These are phyloP conservation scores for Nothocercus nigrocapillus DNA, from an alignment of 2,113 vertebrate genomes.

Conservation along the genomic window DNA sequence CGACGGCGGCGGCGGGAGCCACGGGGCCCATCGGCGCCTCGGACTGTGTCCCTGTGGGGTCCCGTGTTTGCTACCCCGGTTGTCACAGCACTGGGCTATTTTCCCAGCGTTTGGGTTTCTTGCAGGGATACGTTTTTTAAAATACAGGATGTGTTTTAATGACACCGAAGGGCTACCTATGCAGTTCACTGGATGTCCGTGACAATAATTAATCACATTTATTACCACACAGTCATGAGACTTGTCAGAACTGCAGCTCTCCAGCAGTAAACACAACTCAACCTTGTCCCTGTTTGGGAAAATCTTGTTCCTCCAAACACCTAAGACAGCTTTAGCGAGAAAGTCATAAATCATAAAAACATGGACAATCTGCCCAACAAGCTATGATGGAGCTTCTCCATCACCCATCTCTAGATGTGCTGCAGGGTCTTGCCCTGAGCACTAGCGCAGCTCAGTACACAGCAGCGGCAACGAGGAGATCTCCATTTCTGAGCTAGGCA, in stretches of 20 bases:
- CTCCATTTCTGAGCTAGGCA: background rate
- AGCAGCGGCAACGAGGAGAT: background rate
- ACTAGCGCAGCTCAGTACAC: background rate
- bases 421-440: accelerated
- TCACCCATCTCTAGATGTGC: background rate
- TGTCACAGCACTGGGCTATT: background rate
- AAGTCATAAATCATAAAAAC: conserved; percentile 57
- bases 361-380: conserved; percentile 16
- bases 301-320: background rate
- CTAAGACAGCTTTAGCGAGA: background rate
- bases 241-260: conserved; percentile 32
- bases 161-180: background rate
- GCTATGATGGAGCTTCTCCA: conserved; percentile 25
- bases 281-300: background rate
- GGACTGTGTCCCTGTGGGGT: background rate
- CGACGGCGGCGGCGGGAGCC: no score
- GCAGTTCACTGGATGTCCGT: accelerated
- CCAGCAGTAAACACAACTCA: background rate
- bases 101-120: background rate
- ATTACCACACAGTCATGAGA: conserved; percentile 39
- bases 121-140: background rate
- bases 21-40: no score
- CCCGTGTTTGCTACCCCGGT: background rate
- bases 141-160: background rate
- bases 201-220: conserved; percentile 28